phyloP scores from a whole-genome alignment of 2,113 vertebrate genomes.

The Thermophis baileyi region DNA sequence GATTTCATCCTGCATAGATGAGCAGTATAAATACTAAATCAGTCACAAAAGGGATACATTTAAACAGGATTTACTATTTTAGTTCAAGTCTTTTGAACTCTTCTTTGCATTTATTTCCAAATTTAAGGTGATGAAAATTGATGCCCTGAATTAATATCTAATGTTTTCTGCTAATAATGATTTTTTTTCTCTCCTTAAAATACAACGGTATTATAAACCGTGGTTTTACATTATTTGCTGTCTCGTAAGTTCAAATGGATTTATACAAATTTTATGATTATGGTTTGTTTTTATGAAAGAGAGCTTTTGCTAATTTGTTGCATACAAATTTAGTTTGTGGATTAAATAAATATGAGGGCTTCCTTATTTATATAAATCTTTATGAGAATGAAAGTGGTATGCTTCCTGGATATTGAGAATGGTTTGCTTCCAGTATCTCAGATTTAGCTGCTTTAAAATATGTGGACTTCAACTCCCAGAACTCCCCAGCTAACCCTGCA shows the following conservation, averaged over 20 bases:
- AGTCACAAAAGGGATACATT: background rate
- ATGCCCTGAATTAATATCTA: background rate
- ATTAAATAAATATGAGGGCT: background rate
- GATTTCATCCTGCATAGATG: background rate
- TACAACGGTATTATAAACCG: background rate
- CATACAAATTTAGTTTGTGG: background rate
- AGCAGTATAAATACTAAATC: background rate
- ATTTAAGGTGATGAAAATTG: background rate
- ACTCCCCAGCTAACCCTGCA: background rate
- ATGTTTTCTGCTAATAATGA: background rate
- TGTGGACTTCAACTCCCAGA: background rate
- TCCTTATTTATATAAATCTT: background rate
- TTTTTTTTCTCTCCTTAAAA: background rate
- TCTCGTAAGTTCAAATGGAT: background rate
- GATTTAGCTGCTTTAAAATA: background rate
- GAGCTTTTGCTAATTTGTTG: background rate
- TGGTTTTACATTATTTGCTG: background rate
- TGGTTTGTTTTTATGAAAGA: background rate
- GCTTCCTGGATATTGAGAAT: background rate
- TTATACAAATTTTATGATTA: background rate
- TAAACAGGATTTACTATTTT: background rate
- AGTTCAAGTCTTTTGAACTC: background rate
- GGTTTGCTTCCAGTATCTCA: background rate
- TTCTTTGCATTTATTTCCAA: conserved; percentile 1
- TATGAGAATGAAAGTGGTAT: background rate